Evolutionary conservation across 2,797 vertebrate species (phyloP).

Genomic region (Schizothorax lantsangensis): DNA sequence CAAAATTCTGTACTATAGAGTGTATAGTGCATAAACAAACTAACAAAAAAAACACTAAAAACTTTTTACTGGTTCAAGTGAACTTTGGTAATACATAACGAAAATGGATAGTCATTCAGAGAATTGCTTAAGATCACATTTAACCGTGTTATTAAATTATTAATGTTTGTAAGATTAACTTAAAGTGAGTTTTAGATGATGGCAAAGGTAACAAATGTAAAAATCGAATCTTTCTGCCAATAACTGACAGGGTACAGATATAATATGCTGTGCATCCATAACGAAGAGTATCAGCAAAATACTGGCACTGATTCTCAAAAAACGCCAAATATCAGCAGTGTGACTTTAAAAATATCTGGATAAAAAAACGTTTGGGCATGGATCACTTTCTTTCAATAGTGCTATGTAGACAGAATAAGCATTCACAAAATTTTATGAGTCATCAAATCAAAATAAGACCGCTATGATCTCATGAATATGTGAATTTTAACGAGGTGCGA

Average conservation of each 20-base stretch:
- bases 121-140: neutral
- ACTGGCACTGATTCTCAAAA: neutral
- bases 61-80: neutral
- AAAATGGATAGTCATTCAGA: neutral
- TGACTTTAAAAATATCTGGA: neutral
- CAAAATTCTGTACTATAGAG: neutral
- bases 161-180: neutral
- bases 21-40: neutral
- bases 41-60: neutral
- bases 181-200: neutral
- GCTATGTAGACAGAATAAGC: neutral
- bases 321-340: neutral
- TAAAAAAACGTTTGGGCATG: neutral
- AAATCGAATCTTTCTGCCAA: neutral
- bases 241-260: neutral
- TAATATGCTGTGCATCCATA: neutral
- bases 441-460: slow-evolving; percentile 27
- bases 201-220: neutral
- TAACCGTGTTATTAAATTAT: neutral
- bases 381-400: neutral
- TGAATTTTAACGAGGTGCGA: slow-evolving; percentile 8
- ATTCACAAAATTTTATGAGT: neutral
- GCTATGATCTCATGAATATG: slow-evolving; percentile 8
- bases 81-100: neutral
- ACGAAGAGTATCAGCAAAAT: neutral